phyloP scores from a whole-genome alignment of 35 echinoderm and acorn worm genomes.

The Heliocidaris erythrogramma region DNA sequence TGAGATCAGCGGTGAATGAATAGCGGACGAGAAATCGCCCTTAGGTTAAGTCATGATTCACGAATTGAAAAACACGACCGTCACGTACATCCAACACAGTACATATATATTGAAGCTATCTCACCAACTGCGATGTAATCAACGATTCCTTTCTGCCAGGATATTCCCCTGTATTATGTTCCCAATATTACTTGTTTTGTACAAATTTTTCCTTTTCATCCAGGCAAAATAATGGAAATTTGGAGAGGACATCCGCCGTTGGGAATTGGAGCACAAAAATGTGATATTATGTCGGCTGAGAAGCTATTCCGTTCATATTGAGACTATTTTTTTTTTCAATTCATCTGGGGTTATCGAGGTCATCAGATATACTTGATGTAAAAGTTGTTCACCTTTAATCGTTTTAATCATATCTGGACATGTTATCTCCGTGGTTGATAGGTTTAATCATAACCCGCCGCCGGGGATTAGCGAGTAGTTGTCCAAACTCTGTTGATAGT shows the following conservation, averaged over 20 bases:
- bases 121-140: not conserved
- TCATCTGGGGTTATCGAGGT: not conserved
- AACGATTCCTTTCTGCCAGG: not conserved
- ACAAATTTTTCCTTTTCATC: not conserved
- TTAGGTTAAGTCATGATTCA: not conserved
- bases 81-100: not conserved
- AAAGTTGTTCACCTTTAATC: not conserved
- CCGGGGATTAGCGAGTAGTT: not conserved
- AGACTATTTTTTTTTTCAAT: not conserved
- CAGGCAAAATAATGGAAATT: not conserved
- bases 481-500: not conserved
- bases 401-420: not conserved
- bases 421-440: not conserved
- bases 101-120: not conserved
- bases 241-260: not conserved
- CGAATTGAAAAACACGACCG: not conserved
- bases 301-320: not conserved
- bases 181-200: not conserved
- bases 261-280: constrained; percentile 1
- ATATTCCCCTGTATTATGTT: not conserved
- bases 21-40: not conserved
- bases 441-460: not conserved
- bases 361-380: not conserved
- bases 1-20: not conserved
- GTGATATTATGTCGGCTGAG: not conserved